Evolutionary conservation across 2,113 vertebrate species (phyloP), one percentile per base, ranked within the genome.

Genomic region (Elaphurus davidianus): DNA sequence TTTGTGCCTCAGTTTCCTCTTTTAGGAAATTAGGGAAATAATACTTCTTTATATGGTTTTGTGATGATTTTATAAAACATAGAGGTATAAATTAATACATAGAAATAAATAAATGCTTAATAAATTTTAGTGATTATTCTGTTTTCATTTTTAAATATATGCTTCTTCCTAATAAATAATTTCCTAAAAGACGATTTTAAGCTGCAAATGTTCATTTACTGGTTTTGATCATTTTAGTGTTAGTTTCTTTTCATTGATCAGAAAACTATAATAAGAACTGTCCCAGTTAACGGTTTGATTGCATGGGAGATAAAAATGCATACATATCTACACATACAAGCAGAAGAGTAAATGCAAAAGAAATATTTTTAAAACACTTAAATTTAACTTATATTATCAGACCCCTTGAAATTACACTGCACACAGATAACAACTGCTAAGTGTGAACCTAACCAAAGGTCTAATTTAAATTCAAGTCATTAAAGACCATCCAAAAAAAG

Each of bases 381-480:
- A 76, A 28, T 40, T 94, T 95, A 97, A 67, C 6, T n/a, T 78
- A 84, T 6, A 57, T 62, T 62, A 92, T 85, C 25, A 74, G 1
- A 81, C 40, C 43, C 59, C 9, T 96, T 92, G 45, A 94, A 91
- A 50, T 92, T 64, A 87, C 3, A 57, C 6, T 52, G 9, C 36
- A 90, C 33, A 82, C 8, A 90, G 13, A 93, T 94, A 40, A 94
- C 27, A 92, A 76, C 16, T 5, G 94, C 54, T 91, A 87, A 96
- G 33, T 45, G 55, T 55, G 25, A 97, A 76, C 0, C 59, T 45
- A 94, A 15, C 52, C 50, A 95, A 83, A 93, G 36, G 9, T 52
- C 55, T 93, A 87, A 87, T 27, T 96, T 93, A 74, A 96, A 78
- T 96, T 97, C 45, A 76, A 92, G 87, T 92, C 30, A 74, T 93